Percentiles rank a stretch among this genome's conserved stretches.
Conservation (phyloP, 2,888 invertebrate species). For the Lottia gigantea region DNA sequence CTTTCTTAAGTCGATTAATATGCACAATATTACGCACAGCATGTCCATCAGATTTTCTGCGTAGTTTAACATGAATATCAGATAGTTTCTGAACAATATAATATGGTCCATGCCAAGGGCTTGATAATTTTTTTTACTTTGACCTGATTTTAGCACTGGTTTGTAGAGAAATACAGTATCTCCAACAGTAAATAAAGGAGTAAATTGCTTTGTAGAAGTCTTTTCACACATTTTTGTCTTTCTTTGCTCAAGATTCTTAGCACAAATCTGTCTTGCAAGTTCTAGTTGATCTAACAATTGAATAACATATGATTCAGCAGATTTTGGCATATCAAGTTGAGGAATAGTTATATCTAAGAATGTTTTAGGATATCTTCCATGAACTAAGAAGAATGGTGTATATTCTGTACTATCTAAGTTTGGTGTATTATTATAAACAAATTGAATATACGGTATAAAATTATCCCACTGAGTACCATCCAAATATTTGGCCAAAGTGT, state of each 20-base stretch:
- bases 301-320: not conserved
- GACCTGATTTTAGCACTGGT: not conserved
- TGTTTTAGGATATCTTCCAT: not conserved
- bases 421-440: not conserved
- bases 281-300: not conserved
- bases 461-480: not conserved
- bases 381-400: not conserved
- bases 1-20: slow-evolving; percentile 3
- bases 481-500: not conserved
- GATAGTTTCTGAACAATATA: not conserved
- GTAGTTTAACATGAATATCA: slow-evolving; percentile 1
- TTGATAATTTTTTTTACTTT: not conserved
- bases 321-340: not conserved
- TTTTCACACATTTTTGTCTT: not conserved
- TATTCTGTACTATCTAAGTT: not conserved
- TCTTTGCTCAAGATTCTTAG: not conserved
- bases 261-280: not conserved
- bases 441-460: not conserved
- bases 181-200: not conserved
- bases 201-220: not conserved
- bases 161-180: not conserved
- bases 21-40: not conserved
- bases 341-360: not conserved
- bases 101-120: not conserved
- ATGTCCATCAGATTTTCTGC: slow-evolving; percentile 4